Base-by-base conservation (phyloP, 2,888 invertebrate species). In the Julus scanicus region DNA sequence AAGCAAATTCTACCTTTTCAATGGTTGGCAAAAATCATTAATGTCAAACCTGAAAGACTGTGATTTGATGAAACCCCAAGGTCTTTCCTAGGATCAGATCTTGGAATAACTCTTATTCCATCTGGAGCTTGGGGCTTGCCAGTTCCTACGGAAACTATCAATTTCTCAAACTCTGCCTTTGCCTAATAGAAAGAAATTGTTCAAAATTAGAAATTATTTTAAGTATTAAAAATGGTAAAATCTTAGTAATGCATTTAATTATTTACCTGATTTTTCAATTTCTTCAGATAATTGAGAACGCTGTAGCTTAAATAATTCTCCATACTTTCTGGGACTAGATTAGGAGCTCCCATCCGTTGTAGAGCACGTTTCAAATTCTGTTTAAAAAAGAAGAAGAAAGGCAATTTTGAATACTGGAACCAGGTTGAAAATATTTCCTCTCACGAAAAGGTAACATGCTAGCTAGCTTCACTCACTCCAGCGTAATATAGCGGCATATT, bases 401-500 rank as follows among this genome's bases (percentile, higher is more conserved):
- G 29, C 29, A 29, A 29, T 20, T 44, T 44, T 71, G 0, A 85
- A 9, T 44, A 5, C 17, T 17, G 11, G 17, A 85, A 44, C 17
- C 13, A 40, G 11, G 20, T 9, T 44, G 49, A 44, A 44, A n/a
- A 48, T 44, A 48, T 29, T 44, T 1, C 2, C 48, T 85, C 13
- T 3, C 49, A 49, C n/a, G 20, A 83, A 15, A 44, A 44, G 13
- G 20, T n/a, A 48, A 48, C 44, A 20, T 85, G 37, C 4, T 85
- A 85, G 49, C n/a, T 92, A 85, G 49, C n/a, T 92, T 94, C 89
- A 92, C 93, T 93, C 91, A 96, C 96, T 90, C 94, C 94, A 87
- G 96, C 95, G 93, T 99, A 99, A 92, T 99, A 99, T 5, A 97
- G 95, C 15, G 99, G 99, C 95, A 99, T 97, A n/a, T 97, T 96